Conservation (phyloP, 1,140 invertebrate genomes). For the Nephotettix cincticeps region DNA sequence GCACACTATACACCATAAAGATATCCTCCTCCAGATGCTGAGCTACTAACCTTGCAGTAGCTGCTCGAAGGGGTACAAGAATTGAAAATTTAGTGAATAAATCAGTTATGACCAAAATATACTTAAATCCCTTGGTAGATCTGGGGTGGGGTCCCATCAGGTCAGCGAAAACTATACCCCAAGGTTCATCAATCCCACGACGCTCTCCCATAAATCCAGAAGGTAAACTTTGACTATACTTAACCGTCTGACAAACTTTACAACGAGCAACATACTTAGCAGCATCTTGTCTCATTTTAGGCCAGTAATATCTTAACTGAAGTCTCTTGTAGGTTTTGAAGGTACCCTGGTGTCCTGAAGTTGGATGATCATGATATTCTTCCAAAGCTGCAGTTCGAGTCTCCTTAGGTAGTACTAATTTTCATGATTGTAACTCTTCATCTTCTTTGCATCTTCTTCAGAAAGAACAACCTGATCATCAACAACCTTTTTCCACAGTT, state of each 20-base stretch:
- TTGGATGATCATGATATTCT: background rate
- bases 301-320: background rate
- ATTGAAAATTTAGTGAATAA: background rate
- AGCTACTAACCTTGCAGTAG: background rate
- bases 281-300: background rate
- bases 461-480: background rate
- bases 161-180: background rate
- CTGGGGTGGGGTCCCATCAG: background rate
- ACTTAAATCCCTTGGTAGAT: background rate
- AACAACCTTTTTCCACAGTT: background rate
- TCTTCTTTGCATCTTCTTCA: background rate
- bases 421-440: too few species aligned
- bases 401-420: background rate
- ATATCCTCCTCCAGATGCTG: background rate
- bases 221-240: background rate
- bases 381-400: background rate
- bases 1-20: background rate
- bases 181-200: background rate
- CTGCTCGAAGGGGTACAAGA: background rate
- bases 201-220: background rate
- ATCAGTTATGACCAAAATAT: background rate
- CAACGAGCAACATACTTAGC: background rate
- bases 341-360: background rate
- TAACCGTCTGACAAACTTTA: background rate
- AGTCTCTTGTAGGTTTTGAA: background rate